Base-by-base conservation (phyloP, 2,113 vertebrate genomes). In the Rhinolophus sinicus region DNA sequence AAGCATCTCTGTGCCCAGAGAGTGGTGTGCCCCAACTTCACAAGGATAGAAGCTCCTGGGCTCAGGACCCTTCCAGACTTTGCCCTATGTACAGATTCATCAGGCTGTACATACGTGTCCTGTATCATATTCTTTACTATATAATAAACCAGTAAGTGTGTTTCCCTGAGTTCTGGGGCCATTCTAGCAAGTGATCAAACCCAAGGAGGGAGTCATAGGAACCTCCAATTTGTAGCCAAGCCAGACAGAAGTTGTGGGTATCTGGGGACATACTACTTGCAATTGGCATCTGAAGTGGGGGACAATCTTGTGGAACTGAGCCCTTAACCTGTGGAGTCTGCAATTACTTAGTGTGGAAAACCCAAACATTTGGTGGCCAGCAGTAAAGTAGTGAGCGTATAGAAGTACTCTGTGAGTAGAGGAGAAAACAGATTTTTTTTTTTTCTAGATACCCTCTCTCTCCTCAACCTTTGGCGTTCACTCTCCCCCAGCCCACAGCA, bases 131-230 rank as follows among this genome's bases (percentile, higher is more conserved):
- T 35, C 30, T 58, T 77, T 77, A 90, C 62, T 88, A 60, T 40
- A 40, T 44, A 70, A 64, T n/a, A 86, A 90, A 72, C 44, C 21
- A 70, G 44, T 24, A 75, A 60, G n/a, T 56, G 0, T 54, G 58
- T 82, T 75, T 95, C 22, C 30, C 83, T 52, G 76, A 76, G 60
- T 67, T 95, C 33, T 92, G 19, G 47, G 88, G 38, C 56, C 87
- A 7, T 82, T 64, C 16, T 75, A 73, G 40, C 56, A 94, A 88
- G 44, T 56, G 56, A 65, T 9, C 28, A 52, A 94, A 67, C 5
- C 33, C 15, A 47, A 67, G 58, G 47, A 81, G 16, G 52, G 35
- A 64, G 4, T 47, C 8, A 0, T 14, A 30, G 65, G 64, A 82
- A 28, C 7, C 52, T 60, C 40, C 28, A 8, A 38, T 58, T 58